These are phyloP conservation scores for Plebejus anna DNA, from an alignment of 2,888 invertebrate genomes.

Conservation along the genomic window DNA sequence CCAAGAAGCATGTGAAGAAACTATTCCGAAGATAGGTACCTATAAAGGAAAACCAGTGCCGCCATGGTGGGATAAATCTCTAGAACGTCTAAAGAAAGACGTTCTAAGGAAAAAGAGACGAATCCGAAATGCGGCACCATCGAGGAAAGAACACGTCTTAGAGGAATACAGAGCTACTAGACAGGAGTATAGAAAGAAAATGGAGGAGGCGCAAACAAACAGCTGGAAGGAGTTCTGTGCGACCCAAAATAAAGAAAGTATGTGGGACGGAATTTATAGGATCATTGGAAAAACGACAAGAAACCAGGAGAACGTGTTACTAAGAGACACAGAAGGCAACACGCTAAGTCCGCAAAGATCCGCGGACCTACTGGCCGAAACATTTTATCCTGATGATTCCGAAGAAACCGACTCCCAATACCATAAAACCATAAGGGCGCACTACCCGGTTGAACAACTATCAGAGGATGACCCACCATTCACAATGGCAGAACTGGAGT, in stretches of 20 bases:
- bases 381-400: no score
- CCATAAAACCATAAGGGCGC: neutral
- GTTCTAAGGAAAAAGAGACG: slow-evolving; percentile 32
- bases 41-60: slow-evolving; percentile 11
- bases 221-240: slow-evolving; percentile 40
- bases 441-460: neutral
- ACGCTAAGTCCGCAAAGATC: no score
- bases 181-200: slow-evolving; percentile 26
- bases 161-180: slow-evolving; percentile 36
- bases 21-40: slow-evolving; percentile 28
- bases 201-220: slow-evolving; percentile 34
- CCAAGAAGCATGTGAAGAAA: slow-evolving; percentile 27
- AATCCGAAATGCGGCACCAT: slow-evolving; percentile 31
- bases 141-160: slow-evolving; percentile 32
- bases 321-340: no score
- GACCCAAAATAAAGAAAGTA: no score
- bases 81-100: slow-evolving; percentile 17
- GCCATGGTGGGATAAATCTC: slow-evolving; percentile 30
- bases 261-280: no score
- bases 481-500: slow-evolving; percentile 30
- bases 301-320: no score
- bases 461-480: slow-evolving; percentile 33
- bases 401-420: no score
- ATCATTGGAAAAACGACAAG: no score
- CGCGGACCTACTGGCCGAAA: no score